Evolutionary conservation across 2,888 invertebrate genomes (phyloP), one percentile per base, ranked within the genome.

Genomic region (Penaeus monodon): DNA sequence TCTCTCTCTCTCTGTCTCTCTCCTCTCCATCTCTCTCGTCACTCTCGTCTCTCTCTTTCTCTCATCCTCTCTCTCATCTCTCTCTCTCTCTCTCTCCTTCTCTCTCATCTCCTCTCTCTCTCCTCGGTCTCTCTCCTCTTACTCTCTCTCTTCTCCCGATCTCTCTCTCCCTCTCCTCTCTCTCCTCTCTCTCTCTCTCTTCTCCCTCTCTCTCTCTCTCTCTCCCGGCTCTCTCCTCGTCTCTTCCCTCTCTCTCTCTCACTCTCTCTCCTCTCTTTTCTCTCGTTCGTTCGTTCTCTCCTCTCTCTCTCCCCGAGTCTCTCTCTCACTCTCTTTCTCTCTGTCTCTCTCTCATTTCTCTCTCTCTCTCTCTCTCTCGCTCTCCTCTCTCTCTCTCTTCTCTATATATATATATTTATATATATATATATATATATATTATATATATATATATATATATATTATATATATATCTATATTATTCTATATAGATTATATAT

Each of bases 341-440:
- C 14, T 2, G 0, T 14, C 2, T 10, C 1, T 8, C 10, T 6
- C 7, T 7, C 0, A 0, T 8, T 6, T 8, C 38, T 8, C 8
- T 38, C 38, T 14, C 14, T 14, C 49, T 8, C 24, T 66, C 17
- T 17, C 10, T 57, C 14, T 14, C 49, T 14, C 49, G 12, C 49
- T 57, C 14, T 14, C 49, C 2, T 14, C 14, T 14, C 14, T 2
- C 2, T 14, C 2, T 10, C 1, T 8, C 10, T 49, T 10, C 3
- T n/a, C n/a, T n/a, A n/a, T n/a, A 4, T 2, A 33, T 33, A 33
- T 33, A 3, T 3, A 33, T 33, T 2, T 33, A 33, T 4, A 65
- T 20, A 24, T 65, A 33, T 33, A 33, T 33, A 33, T 33, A 33
- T 33, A 33, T 33, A 33, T 33, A 33, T 33, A 33, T 33, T 38